phyloP scores from a whole-genome alignment of 2,888 invertebrate genomes.

The Dynastes grantii region DNA sequence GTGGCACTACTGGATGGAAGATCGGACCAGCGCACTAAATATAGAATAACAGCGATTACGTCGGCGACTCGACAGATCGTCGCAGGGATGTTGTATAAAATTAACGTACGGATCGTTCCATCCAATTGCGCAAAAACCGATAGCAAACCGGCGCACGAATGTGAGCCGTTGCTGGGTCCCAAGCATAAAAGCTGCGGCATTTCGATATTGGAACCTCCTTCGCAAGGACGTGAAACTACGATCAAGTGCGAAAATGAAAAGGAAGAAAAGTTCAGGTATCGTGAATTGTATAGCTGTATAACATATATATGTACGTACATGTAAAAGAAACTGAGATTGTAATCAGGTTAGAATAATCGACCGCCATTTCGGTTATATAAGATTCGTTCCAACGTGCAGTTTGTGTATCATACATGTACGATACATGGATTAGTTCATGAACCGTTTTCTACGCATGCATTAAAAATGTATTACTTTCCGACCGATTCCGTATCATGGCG shows the following conservation, averaged over 20 bases:
- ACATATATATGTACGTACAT: too few relatives aligned
- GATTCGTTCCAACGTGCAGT: too few relatives aligned
- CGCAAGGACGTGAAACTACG: conserved; percentile 69
- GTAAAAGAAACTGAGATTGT: too few relatives aligned
- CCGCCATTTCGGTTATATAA: too few relatives aligned
- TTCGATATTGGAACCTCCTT: conserved; percentile 75
- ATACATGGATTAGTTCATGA: too few relatives aligned
- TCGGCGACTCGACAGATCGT: conserved; percentile 72
- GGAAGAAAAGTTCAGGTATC: conserved; percentile 38
- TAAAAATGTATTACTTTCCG: too few relatives aligned
- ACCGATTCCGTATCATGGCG: too few relatives aligned
- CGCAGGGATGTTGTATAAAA: conserved; percentile 74
- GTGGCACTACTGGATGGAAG: conserved; percentile 62
- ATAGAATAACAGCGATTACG: conserved; percentile 67
- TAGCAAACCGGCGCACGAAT: conserved; percentile 59
- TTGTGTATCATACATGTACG: too few relatives aligned
- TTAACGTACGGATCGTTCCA: conserved; percentile 75
- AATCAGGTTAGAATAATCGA: too few relatives aligned
- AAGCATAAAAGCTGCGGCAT: conserved; percentile 69
- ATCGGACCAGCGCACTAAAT: conserved; percentile 55
- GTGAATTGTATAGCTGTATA: not conserved
- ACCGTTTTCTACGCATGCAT: too few relatives aligned
- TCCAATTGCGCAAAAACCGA: conserved; percentile 71
- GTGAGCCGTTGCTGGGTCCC: conserved; percentile 60
- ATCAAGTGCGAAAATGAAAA: conserved; percentile 66